These are phyloP conservation scores for Limnephilus rhombicus DNA, from an alignment of 2,888 invertebrate genomes.

Conservation along the genomic window DNA sequence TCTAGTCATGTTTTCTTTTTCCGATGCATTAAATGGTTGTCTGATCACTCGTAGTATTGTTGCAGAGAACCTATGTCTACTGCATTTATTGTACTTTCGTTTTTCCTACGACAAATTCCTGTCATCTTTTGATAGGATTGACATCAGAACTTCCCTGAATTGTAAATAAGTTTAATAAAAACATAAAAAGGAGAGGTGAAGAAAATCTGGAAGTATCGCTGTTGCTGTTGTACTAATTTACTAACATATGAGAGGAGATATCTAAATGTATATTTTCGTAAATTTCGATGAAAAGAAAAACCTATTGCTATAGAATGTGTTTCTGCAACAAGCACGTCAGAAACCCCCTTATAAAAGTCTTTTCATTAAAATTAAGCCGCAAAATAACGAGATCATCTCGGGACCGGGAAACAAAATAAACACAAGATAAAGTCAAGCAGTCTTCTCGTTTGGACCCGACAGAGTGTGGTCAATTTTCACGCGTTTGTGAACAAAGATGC, in stretches of 20 bases:
- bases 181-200: no score
- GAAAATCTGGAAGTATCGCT: no score
- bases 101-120: neutral
- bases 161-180: no score
- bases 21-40: neutral
- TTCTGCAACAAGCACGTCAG: neutral
- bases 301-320: neutral
- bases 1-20: no score
- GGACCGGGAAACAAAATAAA: neutral
- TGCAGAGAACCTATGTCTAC: no score
- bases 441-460: neutral
- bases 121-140: neutral
- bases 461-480: constrained; percentile 20
- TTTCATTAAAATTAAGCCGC: neutral
- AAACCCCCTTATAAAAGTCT: neutral
- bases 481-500: constrained; percentile 9
- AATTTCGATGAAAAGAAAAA: neutral
- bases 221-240: no score
- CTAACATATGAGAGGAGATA: no score
- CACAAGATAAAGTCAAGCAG: neutral
- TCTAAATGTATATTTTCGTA: neutral
- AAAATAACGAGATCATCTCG: neutral
- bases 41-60: no score
- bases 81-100: no score
- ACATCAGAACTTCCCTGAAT: neutral